Evolutionary conservation across 2,797 vertebrate genomes (phyloP), one percentile per base, ranked within the genome.

Genomic region (Echeneis naucrates): DNA sequence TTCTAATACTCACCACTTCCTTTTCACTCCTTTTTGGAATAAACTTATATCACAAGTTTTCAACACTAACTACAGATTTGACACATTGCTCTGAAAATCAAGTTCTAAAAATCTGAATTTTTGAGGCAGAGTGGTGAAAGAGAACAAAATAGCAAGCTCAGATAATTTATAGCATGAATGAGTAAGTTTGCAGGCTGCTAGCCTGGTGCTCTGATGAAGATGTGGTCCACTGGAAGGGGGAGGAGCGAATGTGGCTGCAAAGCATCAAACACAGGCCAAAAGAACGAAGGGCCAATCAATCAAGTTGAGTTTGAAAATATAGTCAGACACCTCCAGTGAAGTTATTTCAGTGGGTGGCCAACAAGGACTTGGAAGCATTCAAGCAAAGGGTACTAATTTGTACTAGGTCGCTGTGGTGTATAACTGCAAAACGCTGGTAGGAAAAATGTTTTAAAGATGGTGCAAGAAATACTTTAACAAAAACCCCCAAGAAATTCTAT

Each of bases 251-350:
- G 79, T 63, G 89, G 85, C 88, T 88, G 86, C 88, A 87, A 85
- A 89, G 88, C 87, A 88, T 88, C 87, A 84, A 86, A 86, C 85
- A 40, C 72, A 68, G 81, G 84, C 91, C 84, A 82, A 82, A 85
- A 84, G 86, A 88, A 76, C 58, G 67, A 77, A 72, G 75, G 79
- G 86, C 75, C 89, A 87, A 91, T 93, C 90, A 90, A 92, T 93
- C 90, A 92, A 88, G 69, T 69, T 60, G 61, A 83, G 85, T 83
- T 91, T 86, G 82, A 87, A 89, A 88, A 89, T 85, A 85, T 75
- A 85, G 84, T 63, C 86, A 84, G 84, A 87, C 81, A 87, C 78
- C 83, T 86, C 77, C 47, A 78, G 71, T 74, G 70, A 82, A 86
- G 77, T 81, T 80, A 84, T 85, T 90, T 82, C 80, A 75, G 77